Evolutionary conservation across 1,140 invertebrate genomes (phyloP), one percentile per base, ranked within the genome.

Genomic region (Ruditapes philippinarum): DNA sequence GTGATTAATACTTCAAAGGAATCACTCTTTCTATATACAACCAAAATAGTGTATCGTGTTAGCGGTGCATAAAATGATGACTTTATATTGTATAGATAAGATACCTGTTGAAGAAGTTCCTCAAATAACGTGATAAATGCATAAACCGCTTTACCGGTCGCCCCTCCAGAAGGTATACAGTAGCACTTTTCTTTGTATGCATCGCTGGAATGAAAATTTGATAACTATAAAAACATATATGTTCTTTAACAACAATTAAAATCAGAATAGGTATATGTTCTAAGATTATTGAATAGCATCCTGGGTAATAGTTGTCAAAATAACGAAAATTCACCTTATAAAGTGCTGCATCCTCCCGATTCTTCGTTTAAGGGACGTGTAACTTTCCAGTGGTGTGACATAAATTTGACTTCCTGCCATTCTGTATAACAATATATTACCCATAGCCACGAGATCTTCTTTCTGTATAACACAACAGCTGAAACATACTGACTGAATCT

Each of bases 361-460:
- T 45, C 68, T 38, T 25, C 73, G 25, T n/a, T 28, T 86, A 25
- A 86, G 78, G 25, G 33, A 25, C n/a, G 60, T 73, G 54, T 86
- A 86, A 3, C n/a, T 42, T 38, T 60, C 45, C 11, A n/a, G 25
- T 3, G 84, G 84, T 0, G 74, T 51, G 19, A 86, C 11, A 38
- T 86, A 86, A 4, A 86, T 28, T 17, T 86, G n/a, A 31, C 84
- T 86, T 9, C 84, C 84, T 11, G 84, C 84, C 84, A 86, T n/a
- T 28, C 84, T n/a, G 42, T 86, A 86, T 31, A 86, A 22, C 54
- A 86, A 78, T 28, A 73, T 45, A 49, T 86, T 86, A 1, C 70
- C 84, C 17, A 36, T n/a, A 0, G 70, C 7, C 9, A 54, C 49
- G 19, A 86, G 38, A 31, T 78, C 73, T 65, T 86, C 84, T 51